Evolutionary conservation across 2,797 vertebrate genomes (phyloP).

Genomic region (Notolepis coatsorum): DNA sequence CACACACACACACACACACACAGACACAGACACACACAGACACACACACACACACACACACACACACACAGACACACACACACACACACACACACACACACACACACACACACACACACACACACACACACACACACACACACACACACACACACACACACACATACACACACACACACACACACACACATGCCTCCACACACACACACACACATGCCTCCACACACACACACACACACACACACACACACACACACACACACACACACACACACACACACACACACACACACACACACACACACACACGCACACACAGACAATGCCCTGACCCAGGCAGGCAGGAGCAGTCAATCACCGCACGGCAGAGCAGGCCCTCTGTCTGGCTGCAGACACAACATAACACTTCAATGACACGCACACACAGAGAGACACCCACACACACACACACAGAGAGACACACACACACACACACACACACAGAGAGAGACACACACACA

Average conservation of each 20-base stretch:
- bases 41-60: background rate
- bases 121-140: background rate
- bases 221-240: background rate
- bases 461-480: too few relatives aligned
- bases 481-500: too few relatives aligned
- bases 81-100: too few relatives aligned
- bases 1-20: constrained; percentile 35
- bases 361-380: too few relatives aligned
- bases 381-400: too few relatives aligned
- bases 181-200: background rate
- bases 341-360: too few relatives aligned
- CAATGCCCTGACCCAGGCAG: background rate
- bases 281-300: too few relatives aligned
- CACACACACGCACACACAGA: too few relatives aligned
- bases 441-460: too few relatives aligned
- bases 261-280: background rate
- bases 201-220: background rate
- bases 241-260: background rate
- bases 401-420: too few relatives aligned
- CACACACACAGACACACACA: background rate
- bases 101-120: background rate
- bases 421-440: too few relatives aligned
- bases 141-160: constrained; percentile 5
- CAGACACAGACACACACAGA: too few relatives aligned
- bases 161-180: constrained; percentile 26